phyloP scores from a whole-genome alignment of 2,113 vertebrate species.

The Antechinus flavipes region DNA sequence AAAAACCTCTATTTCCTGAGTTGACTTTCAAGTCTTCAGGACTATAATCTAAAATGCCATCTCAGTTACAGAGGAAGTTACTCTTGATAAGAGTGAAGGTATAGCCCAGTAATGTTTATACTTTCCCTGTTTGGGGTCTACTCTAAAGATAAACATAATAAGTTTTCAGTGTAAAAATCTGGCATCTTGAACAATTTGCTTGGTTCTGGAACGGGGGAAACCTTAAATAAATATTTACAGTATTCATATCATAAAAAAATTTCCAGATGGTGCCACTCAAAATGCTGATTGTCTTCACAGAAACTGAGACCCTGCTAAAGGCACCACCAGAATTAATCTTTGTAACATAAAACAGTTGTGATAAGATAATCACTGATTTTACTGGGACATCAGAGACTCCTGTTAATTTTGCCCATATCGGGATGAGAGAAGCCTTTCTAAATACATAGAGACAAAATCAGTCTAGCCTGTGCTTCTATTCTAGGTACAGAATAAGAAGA shows the following conservation, averaged over 20 bases:
- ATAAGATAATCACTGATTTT: not conserved
- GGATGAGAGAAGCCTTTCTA: not conserved
- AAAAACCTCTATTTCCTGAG: not conserved
- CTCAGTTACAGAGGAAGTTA: conserved; percentile 29
- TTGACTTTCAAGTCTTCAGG: not conserved
- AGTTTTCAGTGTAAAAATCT: conserved; percentile 35
- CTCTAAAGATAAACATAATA: not conserved
- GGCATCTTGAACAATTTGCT: conserved; percentile 53
- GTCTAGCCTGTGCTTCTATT: not conserved
- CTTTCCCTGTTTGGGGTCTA: not conserved
- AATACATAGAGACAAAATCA: not conserved
- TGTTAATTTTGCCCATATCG: not conserved
- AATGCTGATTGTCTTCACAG: conserved; percentile 37
- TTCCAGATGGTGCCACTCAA: conserved; percentile 50
- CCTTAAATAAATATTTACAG: conserved; percentile 68
- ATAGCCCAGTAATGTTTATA: not conserved
- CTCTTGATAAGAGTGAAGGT: not conserved
- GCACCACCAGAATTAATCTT: not conserved
- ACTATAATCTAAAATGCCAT: conserved; percentile 39
- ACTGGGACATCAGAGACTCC: not conserved
- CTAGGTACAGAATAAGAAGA: not conserved
- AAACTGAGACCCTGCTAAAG: not conserved
- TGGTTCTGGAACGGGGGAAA: conserved; percentile 58
- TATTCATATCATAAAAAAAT: conserved; percentile 48
- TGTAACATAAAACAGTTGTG: not conserved